Evolutionary conservation across 2,113 vertebrate species (phyloP).

Genomic region (Perca schrenkii): DNA sequence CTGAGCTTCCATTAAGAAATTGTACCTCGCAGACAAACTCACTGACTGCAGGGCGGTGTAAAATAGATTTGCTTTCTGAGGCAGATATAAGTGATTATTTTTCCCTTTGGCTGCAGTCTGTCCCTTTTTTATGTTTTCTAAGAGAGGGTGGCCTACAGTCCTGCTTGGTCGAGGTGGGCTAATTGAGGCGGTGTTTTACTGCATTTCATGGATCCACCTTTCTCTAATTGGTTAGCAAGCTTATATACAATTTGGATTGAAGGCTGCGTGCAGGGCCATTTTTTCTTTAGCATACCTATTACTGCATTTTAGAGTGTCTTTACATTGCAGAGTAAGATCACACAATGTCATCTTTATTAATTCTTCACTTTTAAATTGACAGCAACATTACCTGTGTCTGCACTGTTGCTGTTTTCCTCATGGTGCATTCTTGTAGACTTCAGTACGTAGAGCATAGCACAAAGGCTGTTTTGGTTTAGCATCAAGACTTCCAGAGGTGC

Average conservation of each 20-base stretch:
- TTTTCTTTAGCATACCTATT: too few species aligned
- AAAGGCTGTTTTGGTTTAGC: background rate
- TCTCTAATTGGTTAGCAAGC: background rate
- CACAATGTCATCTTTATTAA: too few species aligned
- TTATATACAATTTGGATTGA: too few species aligned
- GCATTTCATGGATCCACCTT: background rate
- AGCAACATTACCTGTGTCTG: background rate
- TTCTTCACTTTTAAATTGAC: too few species aligned
- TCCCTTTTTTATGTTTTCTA: conserved; percentile 3
- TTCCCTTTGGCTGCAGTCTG: conserved; percentile 24
- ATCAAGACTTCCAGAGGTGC: background rate
- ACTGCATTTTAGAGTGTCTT: too few species aligned
- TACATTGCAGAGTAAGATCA: too few species aligned
- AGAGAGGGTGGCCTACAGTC: background rate
- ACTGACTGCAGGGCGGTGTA: conserved; percentile 17
- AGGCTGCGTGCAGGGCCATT: too few species aligned
- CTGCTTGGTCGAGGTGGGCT: background rate
- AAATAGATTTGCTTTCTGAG: conserved; percentile 58
- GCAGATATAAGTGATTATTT: conserved; percentile 57
- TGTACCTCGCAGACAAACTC: conserved; percentile 60
- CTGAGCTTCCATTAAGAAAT: conserved; percentile 42
- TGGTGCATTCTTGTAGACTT: background rate
- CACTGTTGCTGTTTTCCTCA: background rate
- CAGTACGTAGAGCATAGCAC: background rate
- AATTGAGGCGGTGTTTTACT: background rate